Evolutionary conservation across 2,888 invertebrate species (phyloP).

Genomic region (Oasisia sp.): DNA sequence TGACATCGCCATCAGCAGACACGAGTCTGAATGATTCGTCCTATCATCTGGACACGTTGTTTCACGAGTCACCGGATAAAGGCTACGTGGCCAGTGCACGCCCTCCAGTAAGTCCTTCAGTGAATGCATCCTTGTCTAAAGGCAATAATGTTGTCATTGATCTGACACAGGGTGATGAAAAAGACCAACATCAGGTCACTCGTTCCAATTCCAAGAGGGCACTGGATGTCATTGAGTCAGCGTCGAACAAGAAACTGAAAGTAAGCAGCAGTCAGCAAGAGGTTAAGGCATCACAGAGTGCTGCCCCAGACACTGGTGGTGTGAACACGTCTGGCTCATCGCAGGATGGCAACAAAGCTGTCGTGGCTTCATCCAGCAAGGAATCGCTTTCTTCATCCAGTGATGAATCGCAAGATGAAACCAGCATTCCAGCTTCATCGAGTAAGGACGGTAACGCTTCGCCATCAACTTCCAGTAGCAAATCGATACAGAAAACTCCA

Average conservation of each 20-base stretch:
- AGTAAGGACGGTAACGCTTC: no score
- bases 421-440: no score
- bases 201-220: neutral
- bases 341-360: neutral
- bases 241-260: neutral
- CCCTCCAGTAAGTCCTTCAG: neutral
- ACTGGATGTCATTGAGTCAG: neutral
- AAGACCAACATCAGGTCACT: neutral
- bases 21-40: neutral
- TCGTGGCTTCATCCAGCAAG: neutral
- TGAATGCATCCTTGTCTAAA: neutral
- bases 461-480: neutral
- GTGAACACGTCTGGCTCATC: neutral
- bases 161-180: neutral
- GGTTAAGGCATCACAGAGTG: neutral
- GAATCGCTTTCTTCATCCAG: neutral
- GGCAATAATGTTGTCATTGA: neutral
- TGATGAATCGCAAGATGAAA: neutral
- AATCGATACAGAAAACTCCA: constrained; percentile 18
- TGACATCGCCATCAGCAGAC: no score
- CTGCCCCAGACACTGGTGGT: neutral
- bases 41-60: neutral
- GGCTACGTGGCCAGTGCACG: neutral
- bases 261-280: neutral
- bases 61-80: neutral